phyloP scores from a whole-genome alignment of 2,797 vertebrate species.

The Enteromius anoplus region DNA sequence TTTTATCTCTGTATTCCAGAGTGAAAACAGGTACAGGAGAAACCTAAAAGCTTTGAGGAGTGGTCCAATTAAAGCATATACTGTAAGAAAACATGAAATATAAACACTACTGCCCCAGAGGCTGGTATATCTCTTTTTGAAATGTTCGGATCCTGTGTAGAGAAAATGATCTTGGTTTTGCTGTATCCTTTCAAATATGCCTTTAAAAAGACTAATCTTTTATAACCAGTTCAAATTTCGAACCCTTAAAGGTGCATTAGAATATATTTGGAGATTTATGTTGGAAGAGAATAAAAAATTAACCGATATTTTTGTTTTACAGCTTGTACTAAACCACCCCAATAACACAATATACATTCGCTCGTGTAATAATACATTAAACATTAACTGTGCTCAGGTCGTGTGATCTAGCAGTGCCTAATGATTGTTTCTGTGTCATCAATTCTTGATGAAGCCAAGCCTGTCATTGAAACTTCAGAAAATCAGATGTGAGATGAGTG shows the following conservation, averaged over 20 bases:
- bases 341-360: background rate
- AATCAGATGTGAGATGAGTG: slow-evolving; percentile 13
- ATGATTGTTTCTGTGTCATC: slow-evolving; percentile 14
- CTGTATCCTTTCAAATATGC: background rate
- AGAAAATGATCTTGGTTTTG: background rate
- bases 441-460: slow-evolving; percentile 28
- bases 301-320: background rate
- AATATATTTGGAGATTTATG: background rate
- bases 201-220: background rate
- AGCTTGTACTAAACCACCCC: background rate
- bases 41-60: slow-evolving; percentile 1
- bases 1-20: slow-evolving; percentile 6
- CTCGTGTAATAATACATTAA: background rate
- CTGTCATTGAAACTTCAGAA: slow-evolving; percentile 23
- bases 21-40: background rate
- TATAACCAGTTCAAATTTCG: background rate
- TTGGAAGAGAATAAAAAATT: background rate
- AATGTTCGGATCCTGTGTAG: background rate
- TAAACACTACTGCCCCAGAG: background rate
- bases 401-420: slow-evolving; percentile 11
- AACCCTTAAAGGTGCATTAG: background rate
- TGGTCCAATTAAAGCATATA: slow-evolving; percentile 25
- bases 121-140: background rate
- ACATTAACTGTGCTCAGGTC: background rate
- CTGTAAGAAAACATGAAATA: background rate